Evolutionary conservation across 2,113 vertebrate species (phyloP).

Genomic region (Nothobranchius furzeri): DNA sequence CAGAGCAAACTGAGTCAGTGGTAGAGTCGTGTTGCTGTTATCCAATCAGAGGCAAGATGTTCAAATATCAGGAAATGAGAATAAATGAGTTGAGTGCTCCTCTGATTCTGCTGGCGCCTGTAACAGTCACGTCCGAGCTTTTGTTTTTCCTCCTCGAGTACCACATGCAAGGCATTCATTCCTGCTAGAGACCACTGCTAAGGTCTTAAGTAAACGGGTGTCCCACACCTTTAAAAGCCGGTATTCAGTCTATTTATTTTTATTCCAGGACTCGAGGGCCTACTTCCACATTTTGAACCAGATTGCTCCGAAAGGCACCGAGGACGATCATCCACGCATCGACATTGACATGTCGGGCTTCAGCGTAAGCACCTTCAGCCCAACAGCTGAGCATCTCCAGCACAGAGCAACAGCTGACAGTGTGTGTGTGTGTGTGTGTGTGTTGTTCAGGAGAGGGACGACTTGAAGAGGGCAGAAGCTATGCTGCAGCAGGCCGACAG

Average conservation of each 20-base stretch:
- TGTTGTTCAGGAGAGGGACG: conserved; percentile 86
- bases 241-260: too few relatives aligned
- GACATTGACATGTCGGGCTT: conserved; percentile 90
- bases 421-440: conserved; percentile 23
- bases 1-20: too few relatives aligned
- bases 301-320: conserved; percentile 93
- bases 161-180: too few relatives aligned
- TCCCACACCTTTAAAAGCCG: not conserved
- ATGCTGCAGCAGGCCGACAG: conserved; percentile 93
- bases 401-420: conserved; percentile 27
- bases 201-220: too few relatives aligned
- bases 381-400: conserved; percentile 10
- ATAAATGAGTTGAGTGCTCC: too few relatives aligned
- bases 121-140: too few relatives aligned
- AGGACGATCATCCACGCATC: conserved; percentile 88
- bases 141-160: too few relatives aligned
- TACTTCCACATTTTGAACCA: conserved; percentile 96
- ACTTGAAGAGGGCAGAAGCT: conserved; percentile 88
- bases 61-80: too few relatives aligned
- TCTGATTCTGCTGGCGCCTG: too few relatives aligned
- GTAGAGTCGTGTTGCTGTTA: too few relatives aligned
- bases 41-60: too few relatives aligned
- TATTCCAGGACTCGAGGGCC: conserved; percentile 89
- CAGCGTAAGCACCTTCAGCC: conserved; percentile 76
- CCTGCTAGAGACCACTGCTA: too few relatives aligned